Evolutionary conservation across 2,113 vertebrate genomes (phyloP), one percentile per base, ranked within the genome.

Genomic region (Urocolius indicus): DNA sequence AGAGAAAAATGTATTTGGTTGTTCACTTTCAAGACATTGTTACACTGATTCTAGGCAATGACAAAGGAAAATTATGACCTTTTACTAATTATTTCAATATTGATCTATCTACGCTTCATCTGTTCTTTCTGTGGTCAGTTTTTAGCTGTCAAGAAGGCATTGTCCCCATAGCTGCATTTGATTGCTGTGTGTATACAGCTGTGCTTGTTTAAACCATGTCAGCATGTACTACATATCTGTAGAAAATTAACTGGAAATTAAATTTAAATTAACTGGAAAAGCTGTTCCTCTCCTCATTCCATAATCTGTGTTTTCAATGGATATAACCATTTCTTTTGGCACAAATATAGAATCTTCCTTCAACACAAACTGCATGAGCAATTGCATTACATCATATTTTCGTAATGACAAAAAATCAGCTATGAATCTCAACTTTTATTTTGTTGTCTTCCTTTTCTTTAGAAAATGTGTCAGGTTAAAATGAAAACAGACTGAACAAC

Each of bases 101-200:
- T 90, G 90, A 93, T 88, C 68, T 77, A n/a, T 71, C 75, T 88
- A 34, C 1, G 4, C 23, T 93, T 69, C 67, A 66, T 80, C 75
- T 86, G 32, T 41, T 80, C 38, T 63, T 89, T 62, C 52, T 69
- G 4, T 5, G 10, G 87, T 73, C 82, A 72, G 26, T 55, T 95
- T 94, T 90, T 34, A 83, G 46, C 59, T 87, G 74, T 88, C 87
- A 84, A 11, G 91, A 93, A 87, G 72, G 54, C 19, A 51, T 55
- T 93, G 84, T 82, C 63, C 67, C 29, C n/a, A 54, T 36, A 61
- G 34, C 51, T 71, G 38, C 51, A 27, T 71, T 90, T 71, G 63
- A 74, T 74, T 83, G 16, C 46, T 87, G 9, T 95, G 94, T 95
- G 78, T 95, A 48, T 95, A 91, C 91, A 96, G 95, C 87, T 95